Evolutionary conservation across 92 coral and sea anemone species (phyloP).

Genomic region (Heteractis magnifica): DNA sequence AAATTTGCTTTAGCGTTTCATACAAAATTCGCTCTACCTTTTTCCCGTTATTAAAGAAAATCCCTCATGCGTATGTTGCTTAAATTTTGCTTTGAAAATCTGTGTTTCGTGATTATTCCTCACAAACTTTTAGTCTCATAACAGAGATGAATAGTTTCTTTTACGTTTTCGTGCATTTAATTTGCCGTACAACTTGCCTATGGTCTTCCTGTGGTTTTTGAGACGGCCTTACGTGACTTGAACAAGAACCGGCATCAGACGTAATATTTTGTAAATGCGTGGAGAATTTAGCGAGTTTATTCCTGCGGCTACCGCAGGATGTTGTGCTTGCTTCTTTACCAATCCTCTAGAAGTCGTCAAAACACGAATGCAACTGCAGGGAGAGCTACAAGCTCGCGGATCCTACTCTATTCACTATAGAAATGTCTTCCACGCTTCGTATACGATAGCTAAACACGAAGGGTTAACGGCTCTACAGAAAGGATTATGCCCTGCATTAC

Average conservation of each 20-base stretch:
- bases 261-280: conserved; percentile 15
- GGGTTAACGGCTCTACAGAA: conserved; percentile 88
- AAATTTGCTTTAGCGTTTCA: too few species aligned
- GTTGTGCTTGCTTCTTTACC: conserved; percentile 91
- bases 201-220: background rate
- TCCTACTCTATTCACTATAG: conserved; percentile 80
- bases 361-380: conserved; percentile 97
- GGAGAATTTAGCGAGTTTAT: conserved; percentile 65
- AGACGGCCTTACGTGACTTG: too few species aligned
- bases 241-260: background rate
- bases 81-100: too few species aligned
- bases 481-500: conserved; percentile 83
- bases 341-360: conserved; percentile 97
- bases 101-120: too few species aligned
- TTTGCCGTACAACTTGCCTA: too few species aligned
- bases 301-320: conserved; percentile 86
- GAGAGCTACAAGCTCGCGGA: conserved; percentile 91
- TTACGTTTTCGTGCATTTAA: too few species aligned
- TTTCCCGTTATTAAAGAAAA: too few species aligned
- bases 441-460: conserved; percentile 83
- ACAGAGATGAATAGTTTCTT: background rate
- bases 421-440: conserved; percentile 87
- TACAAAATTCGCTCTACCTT: too few species aligned
- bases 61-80: too few species aligned
- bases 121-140: too few species aligned